These are phyloP conservation scores for Vannuccia rotundouncinata DNA, from an alignment of 2,888 invertebrate species.

Conservation along the genomic window DNA sequence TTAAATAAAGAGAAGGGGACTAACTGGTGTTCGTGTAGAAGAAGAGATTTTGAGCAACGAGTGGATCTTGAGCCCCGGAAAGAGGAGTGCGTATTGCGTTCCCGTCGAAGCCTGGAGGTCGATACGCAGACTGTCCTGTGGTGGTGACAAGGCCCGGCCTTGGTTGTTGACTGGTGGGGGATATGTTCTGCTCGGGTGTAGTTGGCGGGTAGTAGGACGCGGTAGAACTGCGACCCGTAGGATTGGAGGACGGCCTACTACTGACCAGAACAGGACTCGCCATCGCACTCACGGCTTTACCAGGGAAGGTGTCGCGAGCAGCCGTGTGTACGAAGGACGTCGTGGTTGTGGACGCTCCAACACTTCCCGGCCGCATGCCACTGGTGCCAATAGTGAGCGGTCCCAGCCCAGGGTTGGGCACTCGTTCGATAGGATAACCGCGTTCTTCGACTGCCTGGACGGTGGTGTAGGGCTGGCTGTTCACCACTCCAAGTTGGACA, in stretches of 20 bases:
- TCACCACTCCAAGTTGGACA: constrained; percentile 6
- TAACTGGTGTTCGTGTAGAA: too few relatives aligned
- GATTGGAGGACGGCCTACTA: constrained; percentile 28
- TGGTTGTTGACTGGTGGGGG: background rate
- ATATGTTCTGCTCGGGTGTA: background rate
- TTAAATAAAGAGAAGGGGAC: too few relatives aligned
- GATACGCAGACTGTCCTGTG: background rate
- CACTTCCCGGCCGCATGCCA: background rate
- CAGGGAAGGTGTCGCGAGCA: background rate
- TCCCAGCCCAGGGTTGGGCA: constrained; percentile 10
- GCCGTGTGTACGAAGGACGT: background rate
- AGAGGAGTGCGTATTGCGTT: background rate
- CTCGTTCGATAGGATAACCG: constrained; percentile 15
- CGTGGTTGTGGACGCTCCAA: background rate
- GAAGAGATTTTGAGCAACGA: background rate
- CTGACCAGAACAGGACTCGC: constrained; percentile 17
- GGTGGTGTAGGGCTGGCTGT: constrained; percentile 7
- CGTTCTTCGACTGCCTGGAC: constrained; percentile 23
- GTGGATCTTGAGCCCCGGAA: background rate
- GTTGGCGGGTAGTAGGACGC: background rate
- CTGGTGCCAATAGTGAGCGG: background rate
- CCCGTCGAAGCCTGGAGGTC: background rate
- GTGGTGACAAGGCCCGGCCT: background rate
- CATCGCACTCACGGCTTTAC: background rate
- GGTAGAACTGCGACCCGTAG: background rate